These are phyloP conservation scores for Gonatopus flavifemur DNA, from an alignment of 1,140 invertebrate genomes.

Conservation along the genomic window DNA sequence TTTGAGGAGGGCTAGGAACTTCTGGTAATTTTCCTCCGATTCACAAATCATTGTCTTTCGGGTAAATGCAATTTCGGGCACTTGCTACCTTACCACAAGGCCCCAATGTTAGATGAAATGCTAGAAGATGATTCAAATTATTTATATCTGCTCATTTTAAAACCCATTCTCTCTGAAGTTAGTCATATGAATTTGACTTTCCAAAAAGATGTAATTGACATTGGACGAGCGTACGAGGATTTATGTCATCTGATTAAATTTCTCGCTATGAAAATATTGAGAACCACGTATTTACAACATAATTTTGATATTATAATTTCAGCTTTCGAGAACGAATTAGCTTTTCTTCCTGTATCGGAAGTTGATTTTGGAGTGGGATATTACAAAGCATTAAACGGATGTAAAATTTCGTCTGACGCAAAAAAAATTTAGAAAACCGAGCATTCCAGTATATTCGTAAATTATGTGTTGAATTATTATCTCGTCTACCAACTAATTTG, in stretches of 20 bases:
- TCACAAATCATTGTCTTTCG: too few relatives aligned
- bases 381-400: slow-evolving; percentile 1
- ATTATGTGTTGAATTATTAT: slow-evolving; percentile 8
- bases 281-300: slow-evolving; percentile 15
- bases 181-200: slow-evolving; percentile 26
- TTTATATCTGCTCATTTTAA: slow-evolving; percentile 20
- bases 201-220: slow-evolving; percentile 27
- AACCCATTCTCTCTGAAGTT: slow-evolving; percentile 26
- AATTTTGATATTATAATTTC: too few relatives aligned
- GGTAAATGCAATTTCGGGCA: too few relatives aligned
- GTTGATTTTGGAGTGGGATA: slow-evolving; percentile 20
- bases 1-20: too few relatives aligned
- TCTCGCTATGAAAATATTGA: slow-evolving; percentile 22
- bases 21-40: too few relatives aligned
- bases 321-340: slow-evolving; percentile 19
- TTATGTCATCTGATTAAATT: slow-evolving; percentile 20
- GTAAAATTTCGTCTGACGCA: neutral
- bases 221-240: slow-evolving; percentile 22
- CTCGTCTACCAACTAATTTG: slow-evolving; percentile 15
- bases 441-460: slow-evolving; percentile 8
- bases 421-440: slow-evolving; percentile 2
- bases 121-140: slow-evolving; percentile 25
- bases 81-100: too few relatives aligned
- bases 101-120: slow-evolving; percentile 28
- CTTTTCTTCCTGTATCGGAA: slow-evolving; percentile 12